Evolutionary conservation across 1,140 invertebrate genomes (phyloP).

Genomic region (Babylonia areolata): DNA sequence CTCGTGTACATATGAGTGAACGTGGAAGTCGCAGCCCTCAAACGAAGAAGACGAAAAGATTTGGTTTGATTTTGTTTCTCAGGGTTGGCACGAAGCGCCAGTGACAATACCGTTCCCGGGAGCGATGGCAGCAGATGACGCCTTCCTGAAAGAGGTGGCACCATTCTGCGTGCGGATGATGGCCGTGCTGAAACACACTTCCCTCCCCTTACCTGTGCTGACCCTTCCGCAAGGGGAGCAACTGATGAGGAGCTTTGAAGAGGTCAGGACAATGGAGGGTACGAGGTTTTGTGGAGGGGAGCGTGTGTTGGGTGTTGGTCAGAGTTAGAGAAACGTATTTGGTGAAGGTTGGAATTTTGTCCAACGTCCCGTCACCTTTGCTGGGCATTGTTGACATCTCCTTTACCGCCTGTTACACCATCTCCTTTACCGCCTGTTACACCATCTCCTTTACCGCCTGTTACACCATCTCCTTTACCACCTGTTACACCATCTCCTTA

Average conservation of each 20-base stretch:
- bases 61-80: not conserved
- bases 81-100: constrained; percentile 63
- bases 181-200: constrained; percentile 61
- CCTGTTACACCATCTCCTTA: no score
- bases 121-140: constrained; percentile 41
- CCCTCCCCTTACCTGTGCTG: constrained; percentile 52
- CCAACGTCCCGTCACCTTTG: no score
- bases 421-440: no score
- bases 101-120: constrained; percentile 49
- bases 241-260: constrained; percentile 56
- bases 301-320: not conserved
- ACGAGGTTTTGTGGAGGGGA: not conserved
- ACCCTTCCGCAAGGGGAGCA: constrained; percentile 59
- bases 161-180: constrained; percentile 59
- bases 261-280: constrained; percentile 46
- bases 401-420: no score
- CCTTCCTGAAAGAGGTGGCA: constrained; percentile 52
- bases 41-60: no score
- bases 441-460: no score
- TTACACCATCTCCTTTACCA: no score
- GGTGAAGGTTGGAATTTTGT: no score
- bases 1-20: no score
- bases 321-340: no score
- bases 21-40: no score
- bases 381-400: no score